These are phyloP conservation scores for Dolichallabes microphthalmus DNA, from an alignment of 2,113 vertebrate genomes.

Conservation along the genomic window DNA sequence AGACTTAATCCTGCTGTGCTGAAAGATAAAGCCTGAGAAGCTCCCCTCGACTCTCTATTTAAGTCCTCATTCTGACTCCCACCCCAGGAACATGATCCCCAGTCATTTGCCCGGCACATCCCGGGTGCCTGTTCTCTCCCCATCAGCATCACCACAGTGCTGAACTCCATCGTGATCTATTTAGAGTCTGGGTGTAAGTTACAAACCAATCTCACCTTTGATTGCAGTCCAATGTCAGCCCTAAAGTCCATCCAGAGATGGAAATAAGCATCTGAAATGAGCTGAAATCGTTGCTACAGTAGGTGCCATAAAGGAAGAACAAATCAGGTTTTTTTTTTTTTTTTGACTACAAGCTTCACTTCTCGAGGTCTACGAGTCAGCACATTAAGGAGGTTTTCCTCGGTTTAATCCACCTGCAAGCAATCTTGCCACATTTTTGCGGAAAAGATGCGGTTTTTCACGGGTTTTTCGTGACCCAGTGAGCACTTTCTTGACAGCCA, in stretches of 20 bases:
- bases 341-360: neutral
- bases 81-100: conserved; percentile 42
- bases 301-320: neutral
- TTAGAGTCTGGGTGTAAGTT: conserved; percentile 46
- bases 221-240: conserved; percentile 21
- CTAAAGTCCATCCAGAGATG: neutral
- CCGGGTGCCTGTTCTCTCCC: conserved; percentile 60
- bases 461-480: conserved; percentile 46
- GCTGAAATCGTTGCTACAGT: too few species aligned
- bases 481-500: conserved; percentile 57
- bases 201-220: conserved; percentile 33
- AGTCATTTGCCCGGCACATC: conserved; percentile 41
- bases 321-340: neutral
- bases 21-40: conserved; percentile 26
- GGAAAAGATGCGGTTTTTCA: conserved; percentile 62
- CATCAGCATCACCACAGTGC: conserved; percentile 18
- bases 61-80: conserved; percentile 35
- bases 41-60: conserved; percentile 26
- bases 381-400: conserved; percentile 52
- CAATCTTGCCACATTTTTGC: conserved; percentile 62
- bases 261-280: neutral
- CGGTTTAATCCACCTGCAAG: conserved; percentile 64
- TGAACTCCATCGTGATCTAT: conserved; percentile 40
- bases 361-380: conserved; percentile 1
- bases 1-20: conserved; percentile 33